Percentiles rank a stretch among this genome's conserved stretches.
These are phyloP conservation scores for Maniola hyperantus DNA, from an alignment of 2,888 invertebrate species.

Conservation along the genomic window DNA sequence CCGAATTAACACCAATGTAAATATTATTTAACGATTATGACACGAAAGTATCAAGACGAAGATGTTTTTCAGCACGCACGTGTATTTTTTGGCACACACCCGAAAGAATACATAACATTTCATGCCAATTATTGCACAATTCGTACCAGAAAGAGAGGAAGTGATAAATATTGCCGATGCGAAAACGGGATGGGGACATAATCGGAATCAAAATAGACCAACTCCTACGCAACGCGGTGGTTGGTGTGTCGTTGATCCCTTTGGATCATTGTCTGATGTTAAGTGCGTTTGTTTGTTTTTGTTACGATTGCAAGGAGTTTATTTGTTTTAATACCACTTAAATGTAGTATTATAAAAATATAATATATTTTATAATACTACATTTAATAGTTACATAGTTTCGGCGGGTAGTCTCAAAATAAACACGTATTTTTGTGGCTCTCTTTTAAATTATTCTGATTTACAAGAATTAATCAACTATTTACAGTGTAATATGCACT, in stretches of 20 bases:
- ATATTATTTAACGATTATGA: neutral
- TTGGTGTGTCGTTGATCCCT: conserved; percentile 75
- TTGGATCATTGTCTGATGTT: conserved; percentile 55
- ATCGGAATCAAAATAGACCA: conserved; percentile 71
- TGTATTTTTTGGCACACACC: conserved; percentile 70
- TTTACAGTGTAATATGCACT: no score
- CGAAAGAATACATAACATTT: conserved; percentile 55
- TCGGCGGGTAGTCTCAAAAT: no score
- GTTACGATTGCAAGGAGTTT: conserved; percentile 31
- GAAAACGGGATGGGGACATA: conserved; percentile 51
- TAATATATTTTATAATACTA: no score
- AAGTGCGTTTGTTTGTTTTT: conserved; percentile 59
- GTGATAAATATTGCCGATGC: conserved; percentile 39
- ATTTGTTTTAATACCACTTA: conserved; percentile 3
- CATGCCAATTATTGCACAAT: conserved; percentile 79
- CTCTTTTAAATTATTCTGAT: no score
- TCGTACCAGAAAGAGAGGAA: conserved; percentile 47
- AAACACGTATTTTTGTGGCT: no score
- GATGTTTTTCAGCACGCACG: conserved; percentile 50
- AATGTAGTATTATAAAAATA: neutral
- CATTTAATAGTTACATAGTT: no score
- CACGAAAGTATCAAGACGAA: neutral
- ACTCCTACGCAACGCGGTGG: conserved; percentile 71
- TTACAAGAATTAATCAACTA: no score
- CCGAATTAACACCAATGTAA: no score